Percentiles rank a stretch among this genome's conserved stretches.
Evolutionary conservation across 1,140 invertebrate species (phyloP).

Genomic region (Plectrocnemia conspersa): DNA sequence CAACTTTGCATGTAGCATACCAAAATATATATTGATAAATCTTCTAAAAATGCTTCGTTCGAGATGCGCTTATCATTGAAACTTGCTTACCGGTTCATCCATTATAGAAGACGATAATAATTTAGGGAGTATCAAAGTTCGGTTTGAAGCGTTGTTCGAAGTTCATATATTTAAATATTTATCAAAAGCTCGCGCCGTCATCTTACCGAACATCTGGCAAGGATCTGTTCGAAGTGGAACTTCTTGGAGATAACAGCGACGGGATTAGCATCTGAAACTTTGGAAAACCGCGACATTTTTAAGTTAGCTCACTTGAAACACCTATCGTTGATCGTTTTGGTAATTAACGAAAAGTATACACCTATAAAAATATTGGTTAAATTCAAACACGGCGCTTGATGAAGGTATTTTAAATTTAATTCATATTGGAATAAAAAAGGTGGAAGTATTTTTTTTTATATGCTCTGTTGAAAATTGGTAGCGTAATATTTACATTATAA

Average conservation of each 20-base stretch:
- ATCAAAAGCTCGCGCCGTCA: slow-evolving; percentile 24
- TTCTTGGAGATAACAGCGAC: background rate
- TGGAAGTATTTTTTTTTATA: too few relatives aligned
- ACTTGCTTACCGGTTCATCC: slow-evolving; percentile 20
- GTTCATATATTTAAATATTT: slow-evolving; percentile 35
- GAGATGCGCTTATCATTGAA: slow-evolving; percentile 9
- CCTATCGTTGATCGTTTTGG: too few relatives aligned
- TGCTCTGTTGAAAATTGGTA: slow-evolving; percentile 24
- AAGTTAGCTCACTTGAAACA: too few relatives aligned
- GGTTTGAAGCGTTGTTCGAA: slow-evolving; percentile 25
- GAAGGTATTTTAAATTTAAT: too few relatives aligned
- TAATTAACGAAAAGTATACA: too few relatives aligned
- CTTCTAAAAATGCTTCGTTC: background rate
- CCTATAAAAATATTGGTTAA: too few relatives aligned
- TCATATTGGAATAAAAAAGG: too few relatives aligned
- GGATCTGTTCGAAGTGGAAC: slow-evolving; percentile 1
- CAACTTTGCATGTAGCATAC: too few relatives aligned
- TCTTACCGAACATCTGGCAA: slow-evolving; percentile 21
- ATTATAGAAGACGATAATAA: slow-evolving; percentile 28
- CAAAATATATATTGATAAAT: slow-evolving; percentile 6
- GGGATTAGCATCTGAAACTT: too few relatives aligned
- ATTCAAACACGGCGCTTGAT: too few relatives aligned
- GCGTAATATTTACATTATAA: slow-evolving; percentile 33
- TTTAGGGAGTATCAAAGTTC: slow-evolving; percentile 23
- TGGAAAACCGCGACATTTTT: too few relatives aligned